Percentiles rank a stretch among this genome's conserved stretches.
Conservation (phyloP, 1,140 invertebrate species). For the Pseudachorutes palmiensis region DNA sequence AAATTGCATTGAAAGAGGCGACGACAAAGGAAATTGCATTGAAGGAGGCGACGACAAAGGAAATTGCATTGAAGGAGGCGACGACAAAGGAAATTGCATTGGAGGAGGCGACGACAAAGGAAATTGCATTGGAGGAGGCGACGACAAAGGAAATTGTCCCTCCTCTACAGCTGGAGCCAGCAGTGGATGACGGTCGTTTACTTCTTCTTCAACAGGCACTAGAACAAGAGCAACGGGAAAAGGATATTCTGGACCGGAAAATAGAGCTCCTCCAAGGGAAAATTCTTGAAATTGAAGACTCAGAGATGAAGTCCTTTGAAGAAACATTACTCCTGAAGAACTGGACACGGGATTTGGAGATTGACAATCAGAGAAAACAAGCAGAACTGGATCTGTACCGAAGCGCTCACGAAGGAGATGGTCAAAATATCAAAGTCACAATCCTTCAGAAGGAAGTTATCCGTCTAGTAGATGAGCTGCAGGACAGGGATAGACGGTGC, state of each 20-base stretch:
- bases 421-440: conserved; percentile 28
- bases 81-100: background rate
- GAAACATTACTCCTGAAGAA: conserved; percentile 24
- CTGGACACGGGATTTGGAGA: conserved; percentile 27
- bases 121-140: background rate
- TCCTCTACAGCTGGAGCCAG: too few relatives aligned
- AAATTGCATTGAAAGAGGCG: background rate
- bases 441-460: conserved; percentile 31
- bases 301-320: conserved; percentile 33
- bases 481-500: conserved; percentile 71
- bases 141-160: background rate
- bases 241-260: conserved; percentile 33
- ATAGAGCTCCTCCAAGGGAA: conserved; percentile 36
- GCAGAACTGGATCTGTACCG: conserved; percentile 25
- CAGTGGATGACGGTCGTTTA: too few relatives aligned
- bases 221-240: conserved; percentile 43
- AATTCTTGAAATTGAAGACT: conserved; percentile 27
- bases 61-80: background rate
- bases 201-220: conserved; percentile 7
- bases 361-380: conserved; percentile 33
- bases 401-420: conserved; percentile 17
- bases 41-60: background rate
- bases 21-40: background rate
- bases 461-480: conserved; percentile 62
- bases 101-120: background rate